A percentile compares a stretch with the other conserved stretches of the same genome.
Conservation (phyloP, 2,888 invertebrate species). For the Graphium colonna region DNA sequence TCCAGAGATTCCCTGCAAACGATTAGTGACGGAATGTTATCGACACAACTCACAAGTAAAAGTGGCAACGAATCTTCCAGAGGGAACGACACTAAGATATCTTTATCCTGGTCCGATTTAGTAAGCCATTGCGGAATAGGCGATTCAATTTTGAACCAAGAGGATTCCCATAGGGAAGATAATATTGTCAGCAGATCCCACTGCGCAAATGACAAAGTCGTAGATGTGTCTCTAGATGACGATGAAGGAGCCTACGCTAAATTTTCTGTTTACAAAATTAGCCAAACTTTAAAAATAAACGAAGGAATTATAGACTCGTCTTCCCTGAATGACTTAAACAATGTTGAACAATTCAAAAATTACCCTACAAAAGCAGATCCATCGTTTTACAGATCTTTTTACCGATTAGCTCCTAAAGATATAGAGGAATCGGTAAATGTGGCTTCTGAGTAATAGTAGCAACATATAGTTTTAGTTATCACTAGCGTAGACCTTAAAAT, state of each 20-base stretch:
- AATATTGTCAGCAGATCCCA: conserved; percentile 53
- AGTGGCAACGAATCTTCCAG: conserved; percentile 27
- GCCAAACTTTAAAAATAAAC: conserved; percentile 49
- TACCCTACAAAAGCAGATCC: conserved; percentile 34
- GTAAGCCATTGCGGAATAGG: conserved; percentile 47
- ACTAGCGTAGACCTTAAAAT: neutral
- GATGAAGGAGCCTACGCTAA: conserved; percentile 52
- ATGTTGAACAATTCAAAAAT: conserved; percentile 30
- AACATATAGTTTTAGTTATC: neutral
- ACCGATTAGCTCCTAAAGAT: conserved; percentile 54
- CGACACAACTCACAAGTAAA: neutral
- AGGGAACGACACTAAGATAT: conserved; percentile 31
- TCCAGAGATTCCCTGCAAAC: conserved; percentile 10
- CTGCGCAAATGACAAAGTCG: conserved; percentile 35
- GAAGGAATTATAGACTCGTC: conserved; percentile 59
- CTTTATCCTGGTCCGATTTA: conserved; percentile 60
- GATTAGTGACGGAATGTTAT: neutral
- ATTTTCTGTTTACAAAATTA: conserved; percentile 63
- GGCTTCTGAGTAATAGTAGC: conserved; percentile 31
- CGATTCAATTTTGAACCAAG: conserved; percentile 41
- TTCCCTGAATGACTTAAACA: conserved; percentile 52
- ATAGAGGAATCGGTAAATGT: conserved; percentile 54
- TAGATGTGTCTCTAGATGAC: conserved; percentile 41
- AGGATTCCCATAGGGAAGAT: conserved; percentile 39
- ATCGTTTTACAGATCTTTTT: conserved; percentile 44